Base-by-base conservation (phyloP, 2,888 invertebrate genomes). In the Lymantria dispar region DNA sequence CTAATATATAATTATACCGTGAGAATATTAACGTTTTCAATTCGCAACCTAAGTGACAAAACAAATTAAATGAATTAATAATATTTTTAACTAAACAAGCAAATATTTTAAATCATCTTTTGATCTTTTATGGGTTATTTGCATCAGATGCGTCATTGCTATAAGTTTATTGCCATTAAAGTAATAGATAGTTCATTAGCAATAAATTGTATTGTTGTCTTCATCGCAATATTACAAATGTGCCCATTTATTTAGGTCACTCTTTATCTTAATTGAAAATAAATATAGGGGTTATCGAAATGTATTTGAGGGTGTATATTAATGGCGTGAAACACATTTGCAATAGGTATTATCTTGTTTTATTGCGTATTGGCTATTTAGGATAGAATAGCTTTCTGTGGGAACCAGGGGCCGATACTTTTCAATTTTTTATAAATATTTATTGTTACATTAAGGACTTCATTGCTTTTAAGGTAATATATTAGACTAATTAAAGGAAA, bases 251-350 rank as follows among this genome's bases (percentile, higher is more conserved):
- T 76, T 71, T 38, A 60, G 55, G 50, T 41, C 56, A 68, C 63
- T 71, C 69, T 72, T 79, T 81, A 85, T 86, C 85, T 84, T 80
- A 85, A 86, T 87, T 76, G 83, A 78, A 74, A 77, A 70, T 76
- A 70, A 22, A 22, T 71, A 54, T 61, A 64, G 48, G 52, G 56
- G 60, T 70, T 72, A 74, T 72, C 69, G 69, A 70, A 69, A 73
- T 70, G 66, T 64, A 64, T 63, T 62, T 57, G 71, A 58, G 72
- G 70, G 72, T 55, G 63, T 70, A 22, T 22, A 68, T 80, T 83
- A 76, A 84, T 80, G 74, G 81, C 79, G 82, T 77, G 83, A 85
- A 62, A 70, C 70, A 73, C 75, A 77, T 77, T 83, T 75, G 78
- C 76, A 76, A 78, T 74, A 22, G 22, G 22, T 22, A 72, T 82